Evolutionary conservation across 2,797 vertebrate genomes (phyloP).

Genomic region (Falco concolor): DNA sequence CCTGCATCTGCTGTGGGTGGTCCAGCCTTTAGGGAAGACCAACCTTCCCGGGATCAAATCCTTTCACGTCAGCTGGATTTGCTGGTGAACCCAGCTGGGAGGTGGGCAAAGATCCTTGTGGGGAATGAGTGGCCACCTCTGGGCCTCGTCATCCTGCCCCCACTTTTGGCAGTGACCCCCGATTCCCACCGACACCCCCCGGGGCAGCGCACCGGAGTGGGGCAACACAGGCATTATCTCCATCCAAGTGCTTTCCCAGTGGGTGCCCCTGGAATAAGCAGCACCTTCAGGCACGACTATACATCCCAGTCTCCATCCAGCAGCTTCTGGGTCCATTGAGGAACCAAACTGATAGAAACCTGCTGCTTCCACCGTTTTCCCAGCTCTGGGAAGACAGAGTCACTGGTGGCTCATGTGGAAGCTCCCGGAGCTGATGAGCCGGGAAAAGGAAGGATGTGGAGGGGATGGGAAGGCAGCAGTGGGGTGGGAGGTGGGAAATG

Average conservation of each 20-base stretch:
- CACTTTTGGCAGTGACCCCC: rapidly evolving
- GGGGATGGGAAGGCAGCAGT: neutral
- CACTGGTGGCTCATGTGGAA: neutral
- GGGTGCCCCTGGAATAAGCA: neutral
- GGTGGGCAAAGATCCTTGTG: no score
- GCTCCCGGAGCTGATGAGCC: neutral
- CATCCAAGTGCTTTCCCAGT: rapidly evolving
- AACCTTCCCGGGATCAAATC: rapidly evolving
- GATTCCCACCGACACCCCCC: neutral
- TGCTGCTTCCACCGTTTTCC: neutral
- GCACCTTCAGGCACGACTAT: neutral
- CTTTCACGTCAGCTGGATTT: neutral
- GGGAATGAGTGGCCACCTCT: neutral
- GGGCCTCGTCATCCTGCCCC: neutral
- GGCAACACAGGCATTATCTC: neutral
- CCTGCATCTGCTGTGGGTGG: rapidly evolving
- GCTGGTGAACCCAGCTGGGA: neutral
- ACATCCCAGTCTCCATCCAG: neutral
- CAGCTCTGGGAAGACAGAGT: neutral
- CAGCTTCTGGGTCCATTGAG: no score
- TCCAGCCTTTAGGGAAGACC: neutral
- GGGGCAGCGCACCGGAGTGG: neutral
- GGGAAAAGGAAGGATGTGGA: neutral
- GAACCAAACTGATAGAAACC: neutral
- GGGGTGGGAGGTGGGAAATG: rapidly evolving